Evolutionary conservation across 2,797 vertebrate species (phyloP), one percentile per base, ranked within the genome.

Genomic region (Amazonetta brasiliensis): DNA sequence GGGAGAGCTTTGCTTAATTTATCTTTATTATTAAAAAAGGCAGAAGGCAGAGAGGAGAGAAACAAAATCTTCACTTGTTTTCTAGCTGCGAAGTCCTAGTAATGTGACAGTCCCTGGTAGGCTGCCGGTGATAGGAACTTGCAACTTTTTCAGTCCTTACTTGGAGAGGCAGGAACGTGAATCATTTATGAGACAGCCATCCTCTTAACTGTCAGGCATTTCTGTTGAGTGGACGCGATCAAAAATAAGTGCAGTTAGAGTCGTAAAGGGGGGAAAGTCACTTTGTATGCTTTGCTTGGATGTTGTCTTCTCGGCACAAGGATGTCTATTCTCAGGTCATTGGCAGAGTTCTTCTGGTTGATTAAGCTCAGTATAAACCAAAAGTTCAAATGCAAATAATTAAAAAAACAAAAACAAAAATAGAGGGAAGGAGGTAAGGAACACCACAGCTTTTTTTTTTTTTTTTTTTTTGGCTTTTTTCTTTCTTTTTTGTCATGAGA

Each of bases 61-160:
- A 54, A n/a, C 46, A 30, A 33, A 43, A 18, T n/a, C 17, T 15
- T 28, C 1, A 6, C 37, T 66, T 62, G 11, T 66, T 82, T 89
- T 72, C 33, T 54, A 55, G 37, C 31, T 63, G 39, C 54, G 17
- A 76, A 76, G 28, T 71, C 11, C 52, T 39, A 62, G 44, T 52
- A 69, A 86, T n/a, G 8, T 84, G 50, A 75, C 23, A 77, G 22
- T 39, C 14, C 11, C n/a, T 52, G 43, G 10, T 76, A 62, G 41
- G 9, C 39, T 43, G 18, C 23, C 52, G 23, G 66, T 59, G 37
- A 62, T 54, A 68, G 0, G 6, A 76, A 87, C 64, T 90, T 73
- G 44, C 50, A 87, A 55, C 66, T 75, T 84, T 90, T 72, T 59
- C 43, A 87, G 74, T 79, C 81, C 67, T 92, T 94, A 75, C 43